A percentile compares a stretch with the other conserved stretches of the same genome.
phyloP scores from a whole-genome alignment of 2,113 vertebrate genomes.

The Narcine bancroftii region DNA sequence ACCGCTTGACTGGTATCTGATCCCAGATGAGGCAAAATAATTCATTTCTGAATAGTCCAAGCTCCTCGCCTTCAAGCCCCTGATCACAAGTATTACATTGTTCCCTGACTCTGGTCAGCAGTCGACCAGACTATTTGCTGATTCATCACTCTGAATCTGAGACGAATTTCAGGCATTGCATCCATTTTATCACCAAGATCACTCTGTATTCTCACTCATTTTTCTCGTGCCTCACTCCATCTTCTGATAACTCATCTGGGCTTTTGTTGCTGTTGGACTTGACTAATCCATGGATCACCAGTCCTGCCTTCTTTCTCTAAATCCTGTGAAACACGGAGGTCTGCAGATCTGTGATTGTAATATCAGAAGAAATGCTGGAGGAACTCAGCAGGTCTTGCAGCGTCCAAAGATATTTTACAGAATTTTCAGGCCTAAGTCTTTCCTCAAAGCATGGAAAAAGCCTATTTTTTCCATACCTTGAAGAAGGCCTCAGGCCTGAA shows the following conservation, averaged over 20 bases:
- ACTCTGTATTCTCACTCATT: background rate
- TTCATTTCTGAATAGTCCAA: background rate
- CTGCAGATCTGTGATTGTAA: no score
- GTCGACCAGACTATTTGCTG: background rate
- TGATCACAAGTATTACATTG: background rate
- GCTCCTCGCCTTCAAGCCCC: background rate
- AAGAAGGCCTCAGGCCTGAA: no score
- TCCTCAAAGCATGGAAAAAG: no score
- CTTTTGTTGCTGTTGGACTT: background rate
- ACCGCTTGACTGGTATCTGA: background rate
- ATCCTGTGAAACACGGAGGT: no score
- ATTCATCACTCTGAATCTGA: background rate
- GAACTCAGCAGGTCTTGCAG: no score
- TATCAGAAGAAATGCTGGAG: no score
- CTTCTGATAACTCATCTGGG: background rate
- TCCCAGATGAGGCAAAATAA: background rate
- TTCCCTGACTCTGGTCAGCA: background rate
- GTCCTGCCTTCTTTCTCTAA: background rate
- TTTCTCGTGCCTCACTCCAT: background rate
- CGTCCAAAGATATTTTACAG: no score
- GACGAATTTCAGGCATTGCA: background rate
- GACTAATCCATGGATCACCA: background rate
- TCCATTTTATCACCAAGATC: background rate
- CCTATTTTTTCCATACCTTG: no score
- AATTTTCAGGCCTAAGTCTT: no score